Evolutionary conservation across 2,797 vertebrate species (phyloP).

Genomic region (Neostethus bicornis): DNA sequence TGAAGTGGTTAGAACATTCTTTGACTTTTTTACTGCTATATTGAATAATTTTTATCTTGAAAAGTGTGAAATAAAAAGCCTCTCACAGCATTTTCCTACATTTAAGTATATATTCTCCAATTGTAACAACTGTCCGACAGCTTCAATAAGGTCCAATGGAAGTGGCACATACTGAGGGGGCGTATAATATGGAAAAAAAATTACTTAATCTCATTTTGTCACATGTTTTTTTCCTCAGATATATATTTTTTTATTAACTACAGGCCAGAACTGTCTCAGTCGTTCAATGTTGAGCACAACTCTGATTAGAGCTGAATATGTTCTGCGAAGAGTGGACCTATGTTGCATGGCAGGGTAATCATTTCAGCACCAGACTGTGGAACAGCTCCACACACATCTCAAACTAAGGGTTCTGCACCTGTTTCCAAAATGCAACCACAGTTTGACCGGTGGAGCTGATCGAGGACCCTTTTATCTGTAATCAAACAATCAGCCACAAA

Average conservation of each 20-base stretch:
- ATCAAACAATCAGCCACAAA: constrained; percentile 50
- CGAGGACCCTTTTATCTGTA: constrained; percentile 57
- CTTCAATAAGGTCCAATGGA: constrained; percentile 14
- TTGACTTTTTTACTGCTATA: too few relatives aligned
- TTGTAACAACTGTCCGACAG: constrained; percentile 10
- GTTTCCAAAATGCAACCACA: constrained; percentile 39
- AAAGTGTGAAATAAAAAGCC: constrained; percentile 19
- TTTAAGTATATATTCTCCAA: constrained; percentile 4
- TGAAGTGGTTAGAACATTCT: too few relatives aligned
- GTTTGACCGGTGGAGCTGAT: constrained; percentile 43
- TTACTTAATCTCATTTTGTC: constrained; percentile 1
- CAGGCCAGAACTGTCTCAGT: constrained; percentile 35
- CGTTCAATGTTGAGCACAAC: constrained; percentile 37
- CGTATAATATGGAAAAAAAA: constrained; percentile 1
- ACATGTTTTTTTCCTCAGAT: constrained; percentile 17
- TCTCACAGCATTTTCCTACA: constrained; percentile 24
- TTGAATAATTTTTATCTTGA: constrained; percentile 24
- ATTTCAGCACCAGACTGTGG: constrained; percentile 64
- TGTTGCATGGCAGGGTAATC: constrained; percentile 35
- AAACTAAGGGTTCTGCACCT: constrained; percentile 46
- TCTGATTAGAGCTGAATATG: constrained; percentile 56
- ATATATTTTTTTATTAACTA: constrained; percentile 37
- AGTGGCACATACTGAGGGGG: background rate
- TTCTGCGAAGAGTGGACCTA: constrained; percentile 37
- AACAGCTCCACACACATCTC: constrained; percentile 55